These are phyloP conservation scores for Automeris io DNA, from an alignment of 2,888 invertebrate genomes.

Conservation along the genomic window DNA sequence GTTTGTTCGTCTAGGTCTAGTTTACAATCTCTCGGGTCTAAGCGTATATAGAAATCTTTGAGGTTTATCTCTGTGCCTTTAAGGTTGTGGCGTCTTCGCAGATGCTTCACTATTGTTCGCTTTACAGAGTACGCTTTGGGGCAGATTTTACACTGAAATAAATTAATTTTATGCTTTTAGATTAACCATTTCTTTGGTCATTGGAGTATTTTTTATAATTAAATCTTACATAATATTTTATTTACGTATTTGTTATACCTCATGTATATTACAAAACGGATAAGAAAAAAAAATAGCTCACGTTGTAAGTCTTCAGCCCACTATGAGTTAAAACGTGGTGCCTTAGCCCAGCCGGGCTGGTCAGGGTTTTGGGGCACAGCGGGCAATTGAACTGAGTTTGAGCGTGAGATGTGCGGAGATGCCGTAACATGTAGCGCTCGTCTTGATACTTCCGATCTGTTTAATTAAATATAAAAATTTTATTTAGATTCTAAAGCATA, in stretches of 20 bases:
- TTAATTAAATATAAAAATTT: neutral
- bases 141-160: conserved; percentile 69
- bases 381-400: conserved; percentile 57
- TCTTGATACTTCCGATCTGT: conserved; percentile 61
- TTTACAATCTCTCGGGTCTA: conserved; percentile 60
- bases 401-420: conserved; percentile 65
- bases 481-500: neutral
- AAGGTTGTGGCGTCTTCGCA: conserved; percentile 59
- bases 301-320: conserved; percentile 53
- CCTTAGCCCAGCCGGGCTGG: conserved; percentile 46
- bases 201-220: no score
- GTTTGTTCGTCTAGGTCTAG: conserved; percentile 52
- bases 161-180: neutral
- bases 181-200: no score
- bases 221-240: no score
- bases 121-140: conserved; percentile 65
- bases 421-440: conserved; percentile 72
- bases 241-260: no score
- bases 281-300: no score
- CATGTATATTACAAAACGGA: no score
- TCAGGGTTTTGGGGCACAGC: conserved; percentile 55
- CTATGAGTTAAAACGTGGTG: conserved; percentile 72
- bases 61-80: conserved; percentile 35
- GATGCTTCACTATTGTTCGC: conserved; percentile 61
- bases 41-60: conserved; percentile 42